Evolutionary conservation across 2,888 invertebrate genomes (phyloP), one percentile per base, ranked within the genome.

Genomic region (Dione juno): DNA sequence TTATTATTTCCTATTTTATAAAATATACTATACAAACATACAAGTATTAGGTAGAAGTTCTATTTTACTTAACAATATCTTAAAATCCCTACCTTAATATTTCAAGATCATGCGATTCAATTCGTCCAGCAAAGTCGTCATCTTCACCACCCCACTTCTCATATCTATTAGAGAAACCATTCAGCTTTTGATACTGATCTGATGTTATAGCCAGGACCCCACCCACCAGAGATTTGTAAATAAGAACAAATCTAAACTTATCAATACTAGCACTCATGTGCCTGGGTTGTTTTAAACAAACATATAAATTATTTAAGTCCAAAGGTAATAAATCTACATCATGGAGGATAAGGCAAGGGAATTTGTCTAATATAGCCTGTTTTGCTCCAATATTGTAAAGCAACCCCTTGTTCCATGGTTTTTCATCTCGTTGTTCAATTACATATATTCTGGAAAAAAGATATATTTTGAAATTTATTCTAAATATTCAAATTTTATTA

Each of bases 211-310:
- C 88, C 61, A 90, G 70, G n/a, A 85, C 93, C 0, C 93, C 93
- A 1, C 93, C 93, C 3, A 86, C 85, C 11, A 90, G 79, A 13
- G 50, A 66, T 10, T 75, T 61, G 69, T 92, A 90, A 0, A 82
- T 78, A 13, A 86, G 72, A 11, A 83, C 82, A 70, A 77, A 83
- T 73, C 84, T 77, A 75, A 97, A 97, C 74, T 95, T 96, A 89
- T 98, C 97, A 45, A 98, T 94, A 77, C 96, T 96, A 9, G 97
- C 96, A 75, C 97, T 97, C 96, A 98, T 96, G 83, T 98, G 98
- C 1, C 98, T 93, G 0, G 98, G 98, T 77, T 94, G 93, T 67
- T 92, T 90, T 0, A 96, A 94, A 81, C 98, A 98, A 0, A 95
- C 96, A 86, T 98, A 98, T 66, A 98, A 94, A 88, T 98, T 98